phyloP scores from a whole-genome alignment of 2,888 invertebrate species.

The Pyrocoelia pectoralis region DNA sequence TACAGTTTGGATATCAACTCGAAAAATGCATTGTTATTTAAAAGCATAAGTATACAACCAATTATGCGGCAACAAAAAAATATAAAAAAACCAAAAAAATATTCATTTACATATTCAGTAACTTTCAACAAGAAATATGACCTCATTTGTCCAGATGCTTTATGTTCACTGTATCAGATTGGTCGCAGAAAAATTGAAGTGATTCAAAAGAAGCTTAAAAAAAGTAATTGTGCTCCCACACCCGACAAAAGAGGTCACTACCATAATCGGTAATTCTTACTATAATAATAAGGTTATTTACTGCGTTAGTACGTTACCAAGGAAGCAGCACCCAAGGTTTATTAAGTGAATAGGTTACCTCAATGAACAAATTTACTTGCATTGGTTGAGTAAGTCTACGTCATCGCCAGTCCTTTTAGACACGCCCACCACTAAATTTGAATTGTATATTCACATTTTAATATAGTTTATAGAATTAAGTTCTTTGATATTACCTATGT shows the following conservation, averaged over 20 bases:
- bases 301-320: too few species aligned
- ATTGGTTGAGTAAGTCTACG: too few species aligned
- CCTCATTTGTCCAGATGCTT: slow-evolving; percentile 1
- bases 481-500: too few species aligned
- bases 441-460: too few species aligned
- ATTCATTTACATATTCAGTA: slow-evolving; percentile 6
- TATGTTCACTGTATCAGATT: slow-evolving; percentile 6
- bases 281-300: too few species aligned
- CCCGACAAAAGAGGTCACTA: slow-evolving; percentile 6
- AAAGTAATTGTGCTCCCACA: background rate
- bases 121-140: background rate
- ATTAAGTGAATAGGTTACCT: too few species aligned
- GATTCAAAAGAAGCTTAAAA: background rate
- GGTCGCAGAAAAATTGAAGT: background rate
- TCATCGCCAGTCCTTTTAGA: too few species aligned
- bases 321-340: too few species aligned
- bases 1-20: slow-evolving; percentile 6
- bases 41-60: background rate
- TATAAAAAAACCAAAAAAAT: background rate
- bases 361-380: too few species aligned
- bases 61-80: background rate
- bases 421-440: too few species aligned
- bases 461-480: too few species aligned
- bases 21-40: slow-evolving; percentile 13
- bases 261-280: background rate